These are phyloP conservation scores for Carollia perspicillata DNA, from an alignment of 2,113 vertebrate species.

Conservation along the genomic window DNA sequence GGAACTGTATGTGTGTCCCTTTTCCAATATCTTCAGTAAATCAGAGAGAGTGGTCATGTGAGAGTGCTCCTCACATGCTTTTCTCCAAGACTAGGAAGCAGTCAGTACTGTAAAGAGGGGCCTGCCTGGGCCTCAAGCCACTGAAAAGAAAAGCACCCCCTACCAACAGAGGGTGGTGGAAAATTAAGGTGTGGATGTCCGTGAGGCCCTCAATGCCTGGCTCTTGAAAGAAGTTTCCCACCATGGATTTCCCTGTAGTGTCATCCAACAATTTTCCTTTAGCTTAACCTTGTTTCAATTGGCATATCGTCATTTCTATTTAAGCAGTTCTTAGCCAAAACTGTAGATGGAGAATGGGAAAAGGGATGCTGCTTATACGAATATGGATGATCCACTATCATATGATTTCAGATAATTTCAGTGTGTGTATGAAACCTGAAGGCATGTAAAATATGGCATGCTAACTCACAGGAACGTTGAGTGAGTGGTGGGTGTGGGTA, in stretches of 20 bases:
- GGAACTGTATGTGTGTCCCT: neutral
- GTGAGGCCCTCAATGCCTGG: neutral
- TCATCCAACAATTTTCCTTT: neutral
- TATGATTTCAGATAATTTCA: neutral
- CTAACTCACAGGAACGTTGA: neutral
- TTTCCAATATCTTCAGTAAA: neutral
- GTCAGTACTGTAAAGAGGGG: neutral
- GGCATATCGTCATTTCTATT: neutral
- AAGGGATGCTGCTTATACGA: neutral
- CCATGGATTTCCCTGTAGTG: neutral
- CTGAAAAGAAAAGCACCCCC: neutral
- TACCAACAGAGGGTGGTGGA: neutral
- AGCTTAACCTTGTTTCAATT: neutral
- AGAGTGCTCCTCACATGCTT: neutral
- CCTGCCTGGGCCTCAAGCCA: neutral
- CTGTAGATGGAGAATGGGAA: neutral
- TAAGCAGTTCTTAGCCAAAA: neutral
- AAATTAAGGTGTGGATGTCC: neutral
- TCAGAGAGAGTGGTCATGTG: neutral
- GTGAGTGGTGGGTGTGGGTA: neutral
- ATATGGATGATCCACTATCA: neutral
- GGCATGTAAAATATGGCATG: neutral
- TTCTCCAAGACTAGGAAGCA: neutral
- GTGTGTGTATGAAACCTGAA: neutral
- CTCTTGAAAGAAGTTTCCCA: neutral